These are phyloP conservation scores for Suncus etruscus DNA, from an alignment of 2,113 vertebrate species.

Conservation along the genomic window DNA sequence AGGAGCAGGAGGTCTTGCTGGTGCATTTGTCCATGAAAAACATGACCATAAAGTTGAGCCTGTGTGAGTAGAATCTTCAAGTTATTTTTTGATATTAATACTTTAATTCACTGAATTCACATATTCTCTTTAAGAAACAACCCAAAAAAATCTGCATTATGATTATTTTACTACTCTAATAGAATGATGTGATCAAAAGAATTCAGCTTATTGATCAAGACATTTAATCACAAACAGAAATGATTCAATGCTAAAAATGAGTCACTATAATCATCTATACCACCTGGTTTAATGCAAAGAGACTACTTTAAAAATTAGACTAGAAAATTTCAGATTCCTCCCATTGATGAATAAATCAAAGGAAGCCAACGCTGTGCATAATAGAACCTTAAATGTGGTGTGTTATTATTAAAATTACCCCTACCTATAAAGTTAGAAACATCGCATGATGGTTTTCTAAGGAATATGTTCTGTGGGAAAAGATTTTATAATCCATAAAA, in stretches of 20 bases:
- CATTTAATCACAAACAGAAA: constrained; percentile 70
- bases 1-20: constrained; percentile 94
- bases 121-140: constrained; percentile 30
- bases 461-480: constrained; percentile 72
- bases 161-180: constrained; percentile 62
- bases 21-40: constrained; percentile 94
- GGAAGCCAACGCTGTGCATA: constrained; percentile 76
- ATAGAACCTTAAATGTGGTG: constrained; percentile 80
- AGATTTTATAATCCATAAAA: constrained; percentile 83
- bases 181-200: constrained; percentile 25
- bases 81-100: constrained; percentile 36
- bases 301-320: constrained; percentile 75
- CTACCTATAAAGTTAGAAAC: constrained; percentile 77
- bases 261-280: constrained; percentile 58
- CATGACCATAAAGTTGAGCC: constrained; percentile 91
- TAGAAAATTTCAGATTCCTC: constrained; percentile 68
- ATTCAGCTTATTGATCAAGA: constrained; percentile 54
- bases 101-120: constrained; percentile 38
- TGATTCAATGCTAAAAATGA: constrained; percentile 70
- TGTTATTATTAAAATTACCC: constrained; percentile 85
- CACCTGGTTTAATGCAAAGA: constrained; percentile 73
- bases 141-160: constrained; percentile 38
- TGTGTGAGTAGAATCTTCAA: constrained; percentile 88
- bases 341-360: constrained; percentile 84
- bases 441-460: constrained; percentile 74